Percentiles rank a stretch among this genome's conserved stretches.
Evolutionary conservation across 2,797 vertebrate genomes (phyloP).

Genomic region (Hoplostethus atlanticus): DNA sequence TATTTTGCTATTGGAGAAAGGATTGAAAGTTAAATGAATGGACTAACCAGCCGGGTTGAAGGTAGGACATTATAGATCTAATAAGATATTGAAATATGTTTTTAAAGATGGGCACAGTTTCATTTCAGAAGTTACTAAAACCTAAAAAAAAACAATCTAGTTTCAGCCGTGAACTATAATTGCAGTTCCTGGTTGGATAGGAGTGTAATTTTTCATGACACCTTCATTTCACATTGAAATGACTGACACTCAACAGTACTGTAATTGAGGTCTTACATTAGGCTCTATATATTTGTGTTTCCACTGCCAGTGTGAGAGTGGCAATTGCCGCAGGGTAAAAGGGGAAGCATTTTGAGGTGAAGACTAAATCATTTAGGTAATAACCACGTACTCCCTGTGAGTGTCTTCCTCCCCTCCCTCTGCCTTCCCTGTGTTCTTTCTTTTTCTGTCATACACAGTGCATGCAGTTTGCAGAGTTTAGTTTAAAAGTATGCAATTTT

Average conservation of each 20-base stretch:
- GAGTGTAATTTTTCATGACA: not conserved
- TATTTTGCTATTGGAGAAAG: not conserved
- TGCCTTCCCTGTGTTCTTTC: no score
- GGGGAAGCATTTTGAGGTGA: not conserved
- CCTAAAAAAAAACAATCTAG: not conserved
- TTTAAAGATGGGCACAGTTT: not conserved
- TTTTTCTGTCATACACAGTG: not conserved
- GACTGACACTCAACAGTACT: not conserved
- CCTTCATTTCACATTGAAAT: not conserved
- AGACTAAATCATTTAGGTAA: slow-evolving; percentile 2
- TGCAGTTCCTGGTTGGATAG: not conserved
- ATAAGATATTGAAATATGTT: not conserved
- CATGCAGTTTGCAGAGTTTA: not conserved
- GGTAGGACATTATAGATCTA: not conserved
- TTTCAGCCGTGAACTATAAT: not conserved
- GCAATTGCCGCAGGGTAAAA: not conserved
- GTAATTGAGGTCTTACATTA: not conserved
- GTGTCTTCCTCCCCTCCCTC: not conserved
- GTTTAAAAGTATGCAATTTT: not conserved
- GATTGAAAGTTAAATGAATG: not conserved
- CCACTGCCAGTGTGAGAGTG: not conserved
- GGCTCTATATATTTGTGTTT: not conserved
- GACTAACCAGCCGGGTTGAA: not conserved
- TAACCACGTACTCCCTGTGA: not conserved
- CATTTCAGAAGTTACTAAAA: not conserved